Conservation (phyloP, 2,888 invertebrate species). For the Caenorhabditis sp. region DNA sequence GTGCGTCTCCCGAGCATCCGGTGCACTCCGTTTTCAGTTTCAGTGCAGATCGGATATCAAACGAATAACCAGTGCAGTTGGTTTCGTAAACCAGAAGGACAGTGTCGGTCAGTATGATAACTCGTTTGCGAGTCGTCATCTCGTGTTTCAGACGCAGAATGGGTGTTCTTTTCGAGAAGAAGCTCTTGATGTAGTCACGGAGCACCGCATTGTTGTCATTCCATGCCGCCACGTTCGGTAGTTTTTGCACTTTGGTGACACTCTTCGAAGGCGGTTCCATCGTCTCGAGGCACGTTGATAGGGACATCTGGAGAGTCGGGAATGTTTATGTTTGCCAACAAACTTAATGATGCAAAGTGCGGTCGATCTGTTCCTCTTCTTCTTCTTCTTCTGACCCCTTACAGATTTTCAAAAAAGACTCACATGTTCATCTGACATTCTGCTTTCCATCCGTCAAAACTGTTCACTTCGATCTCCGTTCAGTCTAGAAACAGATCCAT, state of each 20-base stretch:
- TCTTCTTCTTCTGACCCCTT: too few relatives aligned
- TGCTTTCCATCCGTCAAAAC: background rate
- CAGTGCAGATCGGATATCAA: slow-evolving; percentile 26
- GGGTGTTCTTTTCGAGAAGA: slow-evolving; percentile 37
- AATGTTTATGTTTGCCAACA: background rate
- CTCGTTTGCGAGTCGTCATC: slow-evolving; percentile 42
- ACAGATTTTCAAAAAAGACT: too few relatives aligned
- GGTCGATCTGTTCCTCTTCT: too few relatives aligned
- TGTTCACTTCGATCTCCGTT: too few relatives aligned
- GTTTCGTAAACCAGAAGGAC: slow-evolving; percentile 55
- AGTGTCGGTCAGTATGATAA: slow-evolving; percentile 41
- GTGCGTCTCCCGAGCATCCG: background rate
- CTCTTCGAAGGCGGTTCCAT: slow-evolving; percentile 42
- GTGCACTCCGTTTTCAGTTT: slow-evolving; percentile 36
- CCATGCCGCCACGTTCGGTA: slow-evolving; percentile 45
- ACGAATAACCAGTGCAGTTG: slow-evolving; percentile 61
- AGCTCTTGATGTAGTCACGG: slow-evolving; percentile 33
- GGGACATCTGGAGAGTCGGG: slow-evolving; percentile 30
- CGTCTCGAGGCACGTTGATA: slow-evolving; percentile 18
- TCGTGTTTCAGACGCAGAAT: slow-evolving; percentile 37
- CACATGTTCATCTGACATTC: background rate
- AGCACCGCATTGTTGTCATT: slow-evolving; percentile 32
- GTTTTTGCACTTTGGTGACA: slow-evolving; percentile 59
- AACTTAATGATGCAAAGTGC: background rate
- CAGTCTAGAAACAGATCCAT: background rate